Evolutionary conservation across 2,888 invertebrate genomes (phyloP).

Genomic region (Cremastinae sp.): DNA sequence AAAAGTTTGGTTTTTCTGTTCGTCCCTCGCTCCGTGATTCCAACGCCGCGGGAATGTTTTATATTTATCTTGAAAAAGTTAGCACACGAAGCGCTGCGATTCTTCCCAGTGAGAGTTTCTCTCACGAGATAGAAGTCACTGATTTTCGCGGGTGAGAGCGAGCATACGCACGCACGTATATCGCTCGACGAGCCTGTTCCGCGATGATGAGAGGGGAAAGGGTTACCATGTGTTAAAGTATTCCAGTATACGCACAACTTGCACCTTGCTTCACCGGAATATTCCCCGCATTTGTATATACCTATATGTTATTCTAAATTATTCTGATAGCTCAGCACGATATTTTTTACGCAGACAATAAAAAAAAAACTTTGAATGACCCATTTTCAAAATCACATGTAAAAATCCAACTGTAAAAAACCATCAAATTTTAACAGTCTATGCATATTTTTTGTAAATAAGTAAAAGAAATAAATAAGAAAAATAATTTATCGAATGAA

Average conservation of each 20-base stretch:
- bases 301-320: constrained; percentile 25
- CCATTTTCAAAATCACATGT: neutral
- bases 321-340: constrained; percentile 1
- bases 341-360: neutral
- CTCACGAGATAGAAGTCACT: constrained; percentile 54
- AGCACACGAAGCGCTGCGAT: constrained; percentile 43
- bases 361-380: neutral
- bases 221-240: constrained; percentile 55
- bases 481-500: too few species aligned
- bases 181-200: neutral
- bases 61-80: constrained; percentile 47
- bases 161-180: constrained; percentile 18
- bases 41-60: constrained; percentile 19
- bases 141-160: constrained; percentile 51
- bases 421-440: too few species aligned
- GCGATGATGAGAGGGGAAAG: constrained; percentile 21
- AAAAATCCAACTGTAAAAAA: neutral
- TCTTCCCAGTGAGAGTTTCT: constrained; percentile 55
- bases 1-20: constrained; percentile 24
- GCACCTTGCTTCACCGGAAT: constrained; percentile 49
- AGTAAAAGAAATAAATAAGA: too few species aligned
- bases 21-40: neutral
- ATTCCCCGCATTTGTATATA: neutral
- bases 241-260: constrained; percentile 46
- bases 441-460: too few species aligned